Evolutionary conservation across 2,797 vertebrate species (phyloP), one percentile per base, ranked within the genome.

Genomic region (Ctenochaetus hawaiiensis): DNA sequence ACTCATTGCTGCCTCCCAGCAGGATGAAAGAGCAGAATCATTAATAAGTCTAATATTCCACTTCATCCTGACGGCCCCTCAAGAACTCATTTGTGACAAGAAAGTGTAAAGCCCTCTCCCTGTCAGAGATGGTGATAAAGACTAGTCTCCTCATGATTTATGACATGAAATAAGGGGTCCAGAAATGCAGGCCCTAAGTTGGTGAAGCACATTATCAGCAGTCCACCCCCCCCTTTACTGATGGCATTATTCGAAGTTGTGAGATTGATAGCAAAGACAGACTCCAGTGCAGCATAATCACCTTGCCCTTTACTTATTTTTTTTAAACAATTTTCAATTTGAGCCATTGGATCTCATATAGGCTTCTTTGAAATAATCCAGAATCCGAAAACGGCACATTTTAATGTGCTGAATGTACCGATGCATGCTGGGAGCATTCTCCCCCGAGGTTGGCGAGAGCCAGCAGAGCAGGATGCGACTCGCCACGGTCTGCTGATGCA

Each of bases 41-140:
- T 89, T 76, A 86, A 85, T 78, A 60, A 61, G 57, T 86, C 67
- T 79, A 72, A 87, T 85, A 86, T 85, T 81, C 77, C 83, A 75
- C 83, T 87, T 81, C 59, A 70, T 62, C 61, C 71, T 69, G 75
- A 87, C 77, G 39, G 72, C 51, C 69, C 75, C 72, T 74, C 67
- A 75, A 89, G 75, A 86, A 72, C 73, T 86, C 77, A 59, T 84
- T 75, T 85, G 64, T 85, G 88, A 89, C 78, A 65, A 72, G 70
- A 74, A 75, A 44, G 65, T 37, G 0, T 68, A 73, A 77, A 76
- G 66, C 75, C 22, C 49, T 83, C 81, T 80, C 64, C 3, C 59
- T 72, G 75, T 88, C 78, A 82, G 53, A 78, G 75, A 47, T 22
- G 16, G 59, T 67, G 84, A 78, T 76, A 53, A 82, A 71, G 57